Conservation (phyloP, 2,888 invertebrate genomes). For the Carpatolechia fugitivella region DNA sequence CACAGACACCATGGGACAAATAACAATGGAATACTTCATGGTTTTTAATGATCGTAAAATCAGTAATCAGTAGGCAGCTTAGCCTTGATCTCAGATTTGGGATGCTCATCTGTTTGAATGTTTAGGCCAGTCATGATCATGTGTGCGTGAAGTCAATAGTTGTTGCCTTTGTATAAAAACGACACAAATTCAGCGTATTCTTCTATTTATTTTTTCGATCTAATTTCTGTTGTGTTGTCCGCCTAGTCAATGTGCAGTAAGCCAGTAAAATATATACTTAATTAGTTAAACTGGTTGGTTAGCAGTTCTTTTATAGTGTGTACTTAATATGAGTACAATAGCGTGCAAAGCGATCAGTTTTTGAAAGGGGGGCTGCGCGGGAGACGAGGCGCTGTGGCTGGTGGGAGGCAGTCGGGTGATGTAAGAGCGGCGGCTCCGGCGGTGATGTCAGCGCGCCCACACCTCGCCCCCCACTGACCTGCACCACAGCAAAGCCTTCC, state of each 20-base stretch:
- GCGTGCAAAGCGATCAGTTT: constrained; percentile 32
- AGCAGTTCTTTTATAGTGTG: constrained; percentile 9
- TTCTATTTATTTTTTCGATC: too few species aligned
- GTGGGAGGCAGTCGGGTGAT: constrained; percentile 66
- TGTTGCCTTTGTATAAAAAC: too few species aligned
- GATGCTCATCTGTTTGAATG: not conserved
- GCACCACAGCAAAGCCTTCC: constrained; percentile 60
- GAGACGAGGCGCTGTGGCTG: constrained; percentile 35
- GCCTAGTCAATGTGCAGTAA: not conserved
- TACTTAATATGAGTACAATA: not conserved
- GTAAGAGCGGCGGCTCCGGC: constrained; percentile 72
- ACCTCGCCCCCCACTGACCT: constrained; percentile 40
- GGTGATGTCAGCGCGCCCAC: constrained; percentile 77
- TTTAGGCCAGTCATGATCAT: not conserved
- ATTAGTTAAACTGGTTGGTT: not conserved
- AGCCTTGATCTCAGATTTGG: constrained; percentile 23
- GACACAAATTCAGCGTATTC: too few species aligned
- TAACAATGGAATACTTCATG: not conserved
- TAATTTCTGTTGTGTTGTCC: not conserved
- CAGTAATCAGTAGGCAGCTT: constrained; percentile 42
- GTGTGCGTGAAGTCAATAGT: not conserved
- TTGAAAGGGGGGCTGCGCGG: constrained; percentile 43
- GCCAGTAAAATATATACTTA: not conserved
- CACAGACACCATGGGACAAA: not conserved
- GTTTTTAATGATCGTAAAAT: constrained; percentile 54